Base-by-base conservation (phyloP, 2,113 vertebrate species). In the Fregata magnificens region DNA sequence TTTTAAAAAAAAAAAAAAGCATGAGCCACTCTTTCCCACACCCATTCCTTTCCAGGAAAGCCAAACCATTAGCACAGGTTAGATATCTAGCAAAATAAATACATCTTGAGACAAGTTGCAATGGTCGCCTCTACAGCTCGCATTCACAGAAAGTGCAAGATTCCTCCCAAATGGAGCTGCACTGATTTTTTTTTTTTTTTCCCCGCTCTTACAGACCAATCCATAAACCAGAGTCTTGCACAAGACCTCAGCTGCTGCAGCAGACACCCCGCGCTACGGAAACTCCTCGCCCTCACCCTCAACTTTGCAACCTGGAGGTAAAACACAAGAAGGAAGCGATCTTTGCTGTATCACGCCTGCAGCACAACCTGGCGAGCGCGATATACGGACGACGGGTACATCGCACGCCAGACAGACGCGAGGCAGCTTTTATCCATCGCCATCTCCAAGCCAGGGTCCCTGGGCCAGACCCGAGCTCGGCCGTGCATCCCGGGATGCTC, bases 301-400 rank as follows among this genome's bases (percentile, higher is more conserved):
- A 16, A 5, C 49, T 45, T 50, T 3, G 11, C 61, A 25, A 7
- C 50, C 61, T 15, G 11, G 7, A 26, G 85, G 40, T 16, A 38
- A 72, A 72, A 73, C 0, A 15, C 26, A 7, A 32, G 10, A 5
- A 19, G 13, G 22, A 61, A 40, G 6, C 4, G 3, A 58, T 7
- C 45, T 24, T 19, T 6, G 50, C 69, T 5, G 18, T 1, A 9
- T 34, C 80, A 5, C 7, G 1, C 40, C 65, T 1, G 38, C 79
- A 36, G 67, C 13, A 4, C 53, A 11, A 14, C 31, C 71, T 67
- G 3, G 11, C 4, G 11, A n/a, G n/a, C 0, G 18, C 6, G 17
- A 28, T 3, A 7, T 0, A 11, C 0, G 49, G 17, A 5, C 5
- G 5, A 34, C 9, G 4, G n/a, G 24, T 5, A 8, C 1, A 9